phyloP scores from a whole-genome alignment of 2,888 invertebrate species.

The Vesta saturnalis region DNA sequence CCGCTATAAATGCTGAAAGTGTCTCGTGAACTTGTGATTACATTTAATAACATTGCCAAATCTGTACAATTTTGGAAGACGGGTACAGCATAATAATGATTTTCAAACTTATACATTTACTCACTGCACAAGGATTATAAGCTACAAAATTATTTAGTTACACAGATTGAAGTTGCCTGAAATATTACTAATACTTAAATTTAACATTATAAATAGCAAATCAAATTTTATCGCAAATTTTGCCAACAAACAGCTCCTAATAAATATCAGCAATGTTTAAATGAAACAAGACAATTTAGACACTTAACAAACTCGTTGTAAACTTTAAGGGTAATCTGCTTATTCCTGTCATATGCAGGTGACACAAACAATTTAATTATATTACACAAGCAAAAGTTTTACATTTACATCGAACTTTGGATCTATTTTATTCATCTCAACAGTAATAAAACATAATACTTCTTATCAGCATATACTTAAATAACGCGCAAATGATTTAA shows the following conservation, averaged over 20 bases:
- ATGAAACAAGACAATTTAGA: conserved; percentile 14
- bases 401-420: conserved; percentile 14
- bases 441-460: neutral
- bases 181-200: too few species aligned
- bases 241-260: neutral
- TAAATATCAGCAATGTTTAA: conserved; percentile 6
- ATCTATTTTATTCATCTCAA: neutral
- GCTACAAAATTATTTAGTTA: neutral
- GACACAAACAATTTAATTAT: conserved; percentile 27
- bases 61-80: conserved; percentile 19
- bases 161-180: too few species aligned
- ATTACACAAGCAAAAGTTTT: conserved; percentile 14
- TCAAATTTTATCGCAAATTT: neutral
- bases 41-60: conserved; percentile 25
- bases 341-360: conserved; percentile 25
- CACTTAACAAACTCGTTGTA: conserved; percentile 15
- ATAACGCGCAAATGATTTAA: neutral
- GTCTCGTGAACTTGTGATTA: conserved; percentile 19
- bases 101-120: neutral
- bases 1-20: conserved; percentile 10
- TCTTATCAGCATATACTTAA: neutral
- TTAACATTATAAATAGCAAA: neutral
- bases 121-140: neutral
- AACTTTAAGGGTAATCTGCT: conserved; percentile 21
- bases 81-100: conserved; percentile 15